A percentile compares a stretch with the other conserved stretches of the same genome.
Conservation (phyloP, 2,888 invertebrate species). For the Napeogenes inachia region DNA sequence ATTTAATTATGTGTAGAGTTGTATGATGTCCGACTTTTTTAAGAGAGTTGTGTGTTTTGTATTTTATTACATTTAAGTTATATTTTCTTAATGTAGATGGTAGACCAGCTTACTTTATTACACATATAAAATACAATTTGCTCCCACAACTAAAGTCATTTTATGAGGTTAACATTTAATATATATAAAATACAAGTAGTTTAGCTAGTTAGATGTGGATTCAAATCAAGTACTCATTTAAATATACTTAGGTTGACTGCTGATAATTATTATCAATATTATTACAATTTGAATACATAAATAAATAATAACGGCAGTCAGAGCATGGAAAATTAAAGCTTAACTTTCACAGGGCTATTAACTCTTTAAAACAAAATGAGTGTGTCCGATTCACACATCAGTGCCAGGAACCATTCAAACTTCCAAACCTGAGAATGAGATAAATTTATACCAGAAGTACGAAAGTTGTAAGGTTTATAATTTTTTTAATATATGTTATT, state of each 20-base stretch:
- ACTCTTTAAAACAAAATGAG: too few relatives aligned
- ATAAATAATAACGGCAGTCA: too few relatives aligned
- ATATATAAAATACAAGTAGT: not conserved
- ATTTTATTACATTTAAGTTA: not conserved
- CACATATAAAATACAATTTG: conserved; percentile 2
- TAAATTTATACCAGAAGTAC: too few relatives aligned
- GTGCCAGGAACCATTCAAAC: too few relatives aligned
- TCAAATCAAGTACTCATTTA: conserved; percentile 13
- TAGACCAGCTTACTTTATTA: not conserved
- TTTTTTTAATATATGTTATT: too few relatives aligned
- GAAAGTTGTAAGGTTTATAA: too few relatives aligned
- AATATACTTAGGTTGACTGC: conserved; percentile 6
- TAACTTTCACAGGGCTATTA: too few relatives aligned
- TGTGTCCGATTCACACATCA: too few relatives aligned
- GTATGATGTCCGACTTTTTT: not conserved
- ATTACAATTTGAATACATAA: not conserved
- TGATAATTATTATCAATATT: conserved; percentile 31
- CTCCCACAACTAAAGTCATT: not conserved
- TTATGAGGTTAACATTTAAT: not conserved
- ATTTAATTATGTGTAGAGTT: not conserved
- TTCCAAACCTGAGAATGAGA: too few relatives aligned
- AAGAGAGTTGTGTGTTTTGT: not conserved
- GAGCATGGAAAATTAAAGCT: too few relatives aligned
- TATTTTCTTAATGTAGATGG: not conserved
- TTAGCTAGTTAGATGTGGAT: conserved; percentile 1